Percentiles rank a stretch among this genome's conserved stretches.
Evolutionary conservation across 2,797 vertebrate species (phyloP).

Genomic region (Oceanodroma leucorhoa): DNA sequence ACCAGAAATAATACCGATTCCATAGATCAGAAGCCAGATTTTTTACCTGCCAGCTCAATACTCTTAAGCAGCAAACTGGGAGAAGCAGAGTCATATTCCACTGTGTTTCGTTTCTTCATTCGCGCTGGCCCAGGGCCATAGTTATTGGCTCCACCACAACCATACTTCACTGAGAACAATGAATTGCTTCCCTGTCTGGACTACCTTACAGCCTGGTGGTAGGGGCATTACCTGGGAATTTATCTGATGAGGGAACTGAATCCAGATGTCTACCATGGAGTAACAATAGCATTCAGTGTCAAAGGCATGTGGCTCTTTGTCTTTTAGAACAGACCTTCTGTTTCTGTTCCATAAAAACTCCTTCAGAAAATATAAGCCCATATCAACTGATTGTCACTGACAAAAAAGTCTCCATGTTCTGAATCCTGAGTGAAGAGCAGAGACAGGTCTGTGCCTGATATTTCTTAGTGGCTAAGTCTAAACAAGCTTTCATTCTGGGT

Average conservation of each 20-base stretch:
- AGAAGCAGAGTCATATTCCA: background rate
- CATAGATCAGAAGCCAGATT: background rate
- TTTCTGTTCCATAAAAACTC: background rate
- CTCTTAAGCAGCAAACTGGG: background rate
- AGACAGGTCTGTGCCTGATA: background rate
- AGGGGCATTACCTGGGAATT: background rate
- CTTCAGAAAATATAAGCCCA: background rate
- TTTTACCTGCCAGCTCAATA: background rate
- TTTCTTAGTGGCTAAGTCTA: background rate
- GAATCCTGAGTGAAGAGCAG: background rate
- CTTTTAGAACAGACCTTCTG: background rate
- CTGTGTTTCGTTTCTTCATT: background rate
- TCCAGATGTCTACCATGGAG: background rate
- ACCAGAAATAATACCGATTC: background rate
- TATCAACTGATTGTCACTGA: background rate
- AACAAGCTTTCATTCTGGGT: background rate
- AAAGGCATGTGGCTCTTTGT: background rate
- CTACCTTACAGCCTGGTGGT: background rate
- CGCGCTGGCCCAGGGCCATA: fast-evolving
- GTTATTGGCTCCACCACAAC: background rate
- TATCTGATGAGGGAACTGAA: background rate
- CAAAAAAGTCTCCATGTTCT: background rate
- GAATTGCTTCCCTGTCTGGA: background rate
- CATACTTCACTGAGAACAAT: background rate
- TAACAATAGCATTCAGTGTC: background rate